Conservation (phyloP, 1,140 invertebrate genomes). For the Pissodes strobi region DNA sequence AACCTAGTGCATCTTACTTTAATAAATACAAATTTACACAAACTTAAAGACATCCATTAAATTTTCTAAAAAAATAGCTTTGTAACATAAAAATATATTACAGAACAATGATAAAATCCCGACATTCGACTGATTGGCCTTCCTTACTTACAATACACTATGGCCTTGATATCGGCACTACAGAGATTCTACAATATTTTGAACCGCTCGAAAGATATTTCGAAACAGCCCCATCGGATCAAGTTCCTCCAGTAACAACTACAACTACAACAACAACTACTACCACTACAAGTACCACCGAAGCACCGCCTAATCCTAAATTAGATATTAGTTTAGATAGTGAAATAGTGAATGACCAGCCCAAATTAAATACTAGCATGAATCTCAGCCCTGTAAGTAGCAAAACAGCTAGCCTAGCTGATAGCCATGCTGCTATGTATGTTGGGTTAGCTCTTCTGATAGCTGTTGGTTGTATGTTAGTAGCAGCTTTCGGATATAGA, state of each 20-base stretch:
- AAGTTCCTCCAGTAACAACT: constrained; percentile 36
- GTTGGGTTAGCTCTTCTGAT: constrained; percentile 27
- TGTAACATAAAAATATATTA: too few relatives aligned
- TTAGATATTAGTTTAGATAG: not conserved
- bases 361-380: constrained; percentile 6
- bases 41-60: too few relatives aligned
- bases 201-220: constrained; percentile 53
- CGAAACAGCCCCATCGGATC: constrained; percentile 44
- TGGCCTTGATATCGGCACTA: constrained; percentile 44
- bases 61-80: too few relatives aligned
- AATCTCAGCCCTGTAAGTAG: not conserved
- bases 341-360: constrained; percentile 20
- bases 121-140: constrained; percentile 44
- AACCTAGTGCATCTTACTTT: too few relatives aligned
- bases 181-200: constrained; percentile 52
- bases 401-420: not conserved
- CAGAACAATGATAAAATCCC: constrained; percentile 44
- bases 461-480: constrained; percentile 26
- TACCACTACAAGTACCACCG: constrained; percentile 22
- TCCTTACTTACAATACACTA: constrained; percentile 44
- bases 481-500: constrained; percentile 23
- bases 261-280: constrained; percentile 35
- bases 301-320: not conserved
- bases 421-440: constrained; percentile 20
- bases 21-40: too few relatives aligned